These are phyloP conservation scores for Aphidius ervi DNA, from an alignment of 1,140 invertebrate species.

Conservation along the genomic window DNA sequence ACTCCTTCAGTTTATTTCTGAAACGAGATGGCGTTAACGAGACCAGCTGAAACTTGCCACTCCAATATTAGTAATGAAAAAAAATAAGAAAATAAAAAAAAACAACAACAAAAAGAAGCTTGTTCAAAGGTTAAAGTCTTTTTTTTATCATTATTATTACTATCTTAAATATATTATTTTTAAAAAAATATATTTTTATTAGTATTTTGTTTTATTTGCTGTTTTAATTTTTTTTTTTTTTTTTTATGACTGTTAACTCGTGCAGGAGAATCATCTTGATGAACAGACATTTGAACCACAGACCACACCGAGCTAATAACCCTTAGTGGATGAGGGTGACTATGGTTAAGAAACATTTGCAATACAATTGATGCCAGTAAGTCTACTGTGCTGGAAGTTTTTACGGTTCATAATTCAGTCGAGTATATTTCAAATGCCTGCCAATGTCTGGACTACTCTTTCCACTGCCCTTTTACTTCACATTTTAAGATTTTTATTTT, in stretches of 20 bases:
- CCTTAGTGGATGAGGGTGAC: slow-evolving; percentile 44
- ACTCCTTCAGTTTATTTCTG: slow-evolving; percentile 23
- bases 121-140: not conserved
- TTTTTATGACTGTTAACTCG: slow-evolving; percentile 7
- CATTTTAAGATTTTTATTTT: slow-evolving; percentile 1
- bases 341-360: slow-evolving; percentile 36
- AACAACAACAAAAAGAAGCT: not conserved
- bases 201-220: slow-evolving; percentile 6
- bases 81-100: no score
- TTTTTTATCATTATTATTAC: slow-evolving; percentile 4
- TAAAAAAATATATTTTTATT: slow-evolving; percentile 27
- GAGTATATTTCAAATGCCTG: slow-evolving; percentile 52
- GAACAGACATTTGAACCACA: slow-evolving; percentile 42
- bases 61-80: slow-evolving; percentile 22
- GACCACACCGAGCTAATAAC: slow-evolving; percentile 51
- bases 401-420: slow-evolving; percentile 54
- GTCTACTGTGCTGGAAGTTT: slow-evolving; percentile 44
- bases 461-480: not conserved
- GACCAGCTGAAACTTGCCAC: slow-evolving; percentile 21
- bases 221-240: slow-evolving; percentile 5
- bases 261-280: slow-evolving; percentile 5
- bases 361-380: slow-evolving; percentile 31
- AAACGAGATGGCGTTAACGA: slow-evolving; percentile 36
- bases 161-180: slow-evolving; percentile 7
- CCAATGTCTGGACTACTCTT: slow-evolving; percentile 35